Percentiles rank a stretch among this genome's conserved stretches.
These are phyloP conservation scores for Hassar affinis DNA, from an alignment of 2,113 vertebrate genomes.

Conservation along the genomic window DNA sequence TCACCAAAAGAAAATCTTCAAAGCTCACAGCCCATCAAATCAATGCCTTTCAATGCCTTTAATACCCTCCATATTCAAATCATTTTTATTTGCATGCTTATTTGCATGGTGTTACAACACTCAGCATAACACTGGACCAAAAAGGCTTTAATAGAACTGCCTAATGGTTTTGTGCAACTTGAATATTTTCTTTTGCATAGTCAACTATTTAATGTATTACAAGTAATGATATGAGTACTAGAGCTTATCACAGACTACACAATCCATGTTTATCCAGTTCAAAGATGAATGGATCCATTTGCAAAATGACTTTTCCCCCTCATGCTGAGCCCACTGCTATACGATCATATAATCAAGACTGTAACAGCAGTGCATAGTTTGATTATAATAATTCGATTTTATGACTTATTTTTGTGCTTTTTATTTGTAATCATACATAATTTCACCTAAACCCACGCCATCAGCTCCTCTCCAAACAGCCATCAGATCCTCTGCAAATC, in stretches of 20 bases:
- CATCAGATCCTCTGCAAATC: too few relatives aligned
- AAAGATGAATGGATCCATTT: slow-evolving; percentile 30
- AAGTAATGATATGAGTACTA: slow-evolving; percentile 26
- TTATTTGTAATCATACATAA: background rate
- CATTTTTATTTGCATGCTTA: slow-evolving; percentile 1
- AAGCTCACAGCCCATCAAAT: slow-evolving; percentile 47
- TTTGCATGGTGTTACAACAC: slow-evolving; percentile 19
- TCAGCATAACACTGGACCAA: slow-evolving; percentile 3
- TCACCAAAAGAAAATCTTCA: slow-evolving; percentile 41
- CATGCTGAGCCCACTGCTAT: background rate
- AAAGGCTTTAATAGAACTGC: slow-evolving; percentile 15
- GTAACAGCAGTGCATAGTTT: background rate
- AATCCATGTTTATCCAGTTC: slow-evolving; percentile 36
- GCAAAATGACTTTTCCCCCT: slow-evolving; percentile 13
- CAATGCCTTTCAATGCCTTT: slow-evolving; percentile 37
- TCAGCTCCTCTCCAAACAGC: background rate
- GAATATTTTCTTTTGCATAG: background rate
- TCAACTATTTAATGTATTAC: slow-evolving; percentile 23
- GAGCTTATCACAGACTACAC: slow-evolving; percentile 24
- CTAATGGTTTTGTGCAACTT: slow-evolving; percentile 26
- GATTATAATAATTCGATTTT: background rate
- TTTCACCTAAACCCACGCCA: background rate
- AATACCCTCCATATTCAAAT: slow-evolving; percentile 25
- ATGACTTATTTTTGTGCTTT: slow-evolving; percentile 8
- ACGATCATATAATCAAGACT: background rate